Base-by-base conservation (phyloP, 2,797 vertebrate genomes). In the Salmo trutta region DNA sequence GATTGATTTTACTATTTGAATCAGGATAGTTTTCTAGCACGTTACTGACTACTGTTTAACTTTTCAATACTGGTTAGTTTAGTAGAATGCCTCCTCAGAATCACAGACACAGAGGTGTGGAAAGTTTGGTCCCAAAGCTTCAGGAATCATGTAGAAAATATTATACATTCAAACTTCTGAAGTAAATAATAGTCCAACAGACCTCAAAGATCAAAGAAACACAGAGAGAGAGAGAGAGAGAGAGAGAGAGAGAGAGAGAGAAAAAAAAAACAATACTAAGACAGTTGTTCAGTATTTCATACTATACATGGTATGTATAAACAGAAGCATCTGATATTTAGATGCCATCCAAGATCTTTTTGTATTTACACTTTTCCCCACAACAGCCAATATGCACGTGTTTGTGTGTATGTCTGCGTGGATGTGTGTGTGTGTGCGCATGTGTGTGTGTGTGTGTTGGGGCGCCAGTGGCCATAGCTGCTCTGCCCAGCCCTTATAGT, bases 91-190 rank as follows among this genome's bases (percentile, higher is more conserved):
- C 79, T 85, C 79, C 76, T 82, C 81, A 56, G 17, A 73, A 81
- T 88, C 83, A 83, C 74, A 86, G 79, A 83, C 73, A 77, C 76
- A 85, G 86, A 88, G 83, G 85, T 92, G 90, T 84, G 83, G 92
- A 86, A 84, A 75, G 85, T 94, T 97, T 97, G 96, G 96, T 97
- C 96, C 95, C 95, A 93, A 90, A 88, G 88, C 83, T 87, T 89
- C 83, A 91, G 90, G 93, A 95, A 95, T 93, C 90, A 86, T 93
- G 95, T 96, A 94, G 93, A 91, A 97, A 95, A 96, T 47, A 47
- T 3, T 62, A 94, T 96, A 98, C 96, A 98, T 97, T 98, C 96
- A 95, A 82, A 94, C 89, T 87, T 95, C 91, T 92, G 93, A 94
- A 93, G 91, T 93, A 87, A 94, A 93, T 81, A 91, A 92, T 92